phyloP scores from a whole-genome alignment of 64 coral and sea anemone genomes.

The Montipora foliosa region DNA sequence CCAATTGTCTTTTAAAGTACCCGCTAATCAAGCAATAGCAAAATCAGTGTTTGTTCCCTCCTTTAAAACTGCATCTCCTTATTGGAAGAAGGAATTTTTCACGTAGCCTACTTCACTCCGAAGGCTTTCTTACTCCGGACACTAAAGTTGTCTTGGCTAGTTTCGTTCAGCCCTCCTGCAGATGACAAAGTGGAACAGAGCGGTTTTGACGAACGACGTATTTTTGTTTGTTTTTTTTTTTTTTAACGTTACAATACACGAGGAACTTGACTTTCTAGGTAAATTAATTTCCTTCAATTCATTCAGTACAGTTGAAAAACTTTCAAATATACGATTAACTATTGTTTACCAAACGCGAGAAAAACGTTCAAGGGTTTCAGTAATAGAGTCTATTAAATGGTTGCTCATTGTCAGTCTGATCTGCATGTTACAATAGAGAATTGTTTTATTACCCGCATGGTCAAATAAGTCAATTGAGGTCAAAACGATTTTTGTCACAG shows the following conservation, averaged over 20 bases:
- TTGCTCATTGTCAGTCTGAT: background rate
- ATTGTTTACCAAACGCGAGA: constrained; percentile 48
- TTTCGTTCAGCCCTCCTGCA: background rate
- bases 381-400: background rate
- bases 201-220: background rate
- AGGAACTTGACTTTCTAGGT: background rate
- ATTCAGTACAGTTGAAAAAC: background rate
- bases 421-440: background rate
- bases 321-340: constrained; percentile 11
- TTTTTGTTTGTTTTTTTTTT: background rate
- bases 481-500: background rate
- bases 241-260: background rate
- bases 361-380: background rate
- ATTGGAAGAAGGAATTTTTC: background rate
- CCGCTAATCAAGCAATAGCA: background rate
- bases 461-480: background rate
- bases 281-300: background rate
- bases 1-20: background rate
- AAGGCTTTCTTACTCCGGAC: too few relatives aligned
- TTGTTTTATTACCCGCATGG: constrained; percentile 1
- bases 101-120: background rate
- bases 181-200: background rate
- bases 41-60: background rate
- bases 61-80: background rate
- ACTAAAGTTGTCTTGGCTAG: background rate